Evolutionary conservation across 2,888 invertebrate species (phyloP), one percentile per base, ranked within the genome.

Genomic region (Heliconius ethilla): DNA sequence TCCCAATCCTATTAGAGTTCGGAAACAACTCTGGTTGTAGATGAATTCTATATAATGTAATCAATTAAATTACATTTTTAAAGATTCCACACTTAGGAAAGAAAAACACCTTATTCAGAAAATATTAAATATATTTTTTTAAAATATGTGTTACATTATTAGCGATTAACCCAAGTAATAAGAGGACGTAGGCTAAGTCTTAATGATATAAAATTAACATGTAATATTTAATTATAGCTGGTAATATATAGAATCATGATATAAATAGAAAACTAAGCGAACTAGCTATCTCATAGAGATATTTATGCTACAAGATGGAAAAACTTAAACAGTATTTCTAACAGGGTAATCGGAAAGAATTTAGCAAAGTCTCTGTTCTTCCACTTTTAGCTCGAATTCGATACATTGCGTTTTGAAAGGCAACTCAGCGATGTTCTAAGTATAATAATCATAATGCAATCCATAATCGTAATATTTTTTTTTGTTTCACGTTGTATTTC

Each of bases 171-270:
- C 13, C 11, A 15, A 40, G 40, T 37, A 37, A 67, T n/a, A 11
- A 67, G n/a, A n/a, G 7, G 25, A 45, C 40, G 40, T 7, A 69
- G 25, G 25, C 7, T 69, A 9, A 22, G n/a, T 55, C 55, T 55
- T 75, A 72, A 59, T 37, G 2, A 74, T 27, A 15, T 37, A 59
- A 37, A 73, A 73, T 40, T 63, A 27, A 40, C 37, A 63, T 40
- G 63, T 45, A 40, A 73, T 62, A 63, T 63, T 62, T 63, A 74
- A 63, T 63, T 27, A 62, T 74, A 45, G 27, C 62, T 45, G 37
- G 10, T 45, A 65, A 29, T 74, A 63, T 45, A 27, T 70, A 70
- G 29, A 70, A n/a, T 1, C 22, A 5, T 33, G 29, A 37, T 13
- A 40, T 69, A 69, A 25, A 69, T 25, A 69, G 25, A 40, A 33